phyloP scores from a whole-genome alignment of 1,140 invertebrate genomes.

The Diuraphis noxia region DNA sequence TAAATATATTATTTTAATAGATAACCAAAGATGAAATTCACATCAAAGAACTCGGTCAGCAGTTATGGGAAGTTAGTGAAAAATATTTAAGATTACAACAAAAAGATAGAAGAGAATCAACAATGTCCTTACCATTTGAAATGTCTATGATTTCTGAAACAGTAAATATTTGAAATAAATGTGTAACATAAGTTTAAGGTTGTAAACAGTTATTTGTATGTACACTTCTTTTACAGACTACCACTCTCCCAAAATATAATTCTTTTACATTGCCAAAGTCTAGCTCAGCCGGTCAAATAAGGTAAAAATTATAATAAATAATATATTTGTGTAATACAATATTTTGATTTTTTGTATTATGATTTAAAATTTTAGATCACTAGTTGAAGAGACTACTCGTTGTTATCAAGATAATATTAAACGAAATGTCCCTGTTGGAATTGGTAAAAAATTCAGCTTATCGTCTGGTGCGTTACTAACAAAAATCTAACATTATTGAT shows the following conservation, averaged over 20 bases:
- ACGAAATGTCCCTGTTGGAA: conserved; percentile 56
- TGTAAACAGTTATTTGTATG: not conserved
- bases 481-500: conserved; percentile 45
- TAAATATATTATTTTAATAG: conserved; percentile 11
- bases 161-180: not conserved
- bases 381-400: conserved; percentile 29
- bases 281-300: conserved; percentile 41
- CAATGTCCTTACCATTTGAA: conserved; percentile 14
- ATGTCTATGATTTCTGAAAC: not conserved
- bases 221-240: not conserved
- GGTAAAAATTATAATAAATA: conserved; percentile 32
- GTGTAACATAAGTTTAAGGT: not conserved
- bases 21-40: conserved; percentile 55
- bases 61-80: conserved; percentile 56
- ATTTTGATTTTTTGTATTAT: not conserved
- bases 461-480: conserved; percentile 54
- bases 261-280: conserved; percentile 30
- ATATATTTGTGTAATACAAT: not conserved
- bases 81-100: conserved; percentile 56
- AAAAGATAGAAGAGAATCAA: conserved; percentile 52
- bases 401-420: conserved; percentile 48
- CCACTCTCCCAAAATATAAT: not conserved
- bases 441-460: conserved; percentile 57
- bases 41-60: conserved; percentile 54
- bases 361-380: conserved; percentile 52